Evolutionary conservation across 2,113 vertebrate genomes (phyloP).

Genomic region (Axis porcinus): DNA sequence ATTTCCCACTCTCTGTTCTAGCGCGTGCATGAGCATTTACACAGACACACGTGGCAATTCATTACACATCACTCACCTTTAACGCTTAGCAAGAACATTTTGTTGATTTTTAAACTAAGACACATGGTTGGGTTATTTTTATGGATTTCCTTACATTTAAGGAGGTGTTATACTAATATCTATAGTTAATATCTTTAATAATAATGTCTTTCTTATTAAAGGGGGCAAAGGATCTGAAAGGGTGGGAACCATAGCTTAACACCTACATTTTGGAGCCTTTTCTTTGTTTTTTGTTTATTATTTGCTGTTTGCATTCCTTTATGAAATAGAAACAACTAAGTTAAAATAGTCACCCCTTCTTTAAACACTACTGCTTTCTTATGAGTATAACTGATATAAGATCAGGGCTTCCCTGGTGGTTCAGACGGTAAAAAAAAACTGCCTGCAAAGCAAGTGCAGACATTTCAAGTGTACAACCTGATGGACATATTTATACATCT

Average conservation of each 20-base stretch:
- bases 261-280: neutral
- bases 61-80: neutral
- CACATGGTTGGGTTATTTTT: neutral
- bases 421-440: neutral
- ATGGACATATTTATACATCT: neutral
- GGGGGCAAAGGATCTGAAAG: neutral
- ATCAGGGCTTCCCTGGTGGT: neutral
- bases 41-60: neutral
- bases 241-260: neutral
- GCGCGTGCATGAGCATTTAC: rapidly evolving
- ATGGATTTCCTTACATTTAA: neutral
- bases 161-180: neutral
- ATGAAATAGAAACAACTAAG: neutral
- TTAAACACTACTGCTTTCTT: neutral
- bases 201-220: neutral
- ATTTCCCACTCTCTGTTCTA: rapidly evolving
- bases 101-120: neutral
- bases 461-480: neutral
- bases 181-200: neutral
- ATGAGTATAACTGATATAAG: neutral
- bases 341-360: neutral
- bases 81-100: neutral
- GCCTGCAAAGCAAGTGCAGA: neutral
- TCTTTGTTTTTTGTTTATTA: neutral
- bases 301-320: neutral